phyloP scores from a whole-genome alignment of 2,888 invertebrate genomes.

The Gibbula magus region DNA sequence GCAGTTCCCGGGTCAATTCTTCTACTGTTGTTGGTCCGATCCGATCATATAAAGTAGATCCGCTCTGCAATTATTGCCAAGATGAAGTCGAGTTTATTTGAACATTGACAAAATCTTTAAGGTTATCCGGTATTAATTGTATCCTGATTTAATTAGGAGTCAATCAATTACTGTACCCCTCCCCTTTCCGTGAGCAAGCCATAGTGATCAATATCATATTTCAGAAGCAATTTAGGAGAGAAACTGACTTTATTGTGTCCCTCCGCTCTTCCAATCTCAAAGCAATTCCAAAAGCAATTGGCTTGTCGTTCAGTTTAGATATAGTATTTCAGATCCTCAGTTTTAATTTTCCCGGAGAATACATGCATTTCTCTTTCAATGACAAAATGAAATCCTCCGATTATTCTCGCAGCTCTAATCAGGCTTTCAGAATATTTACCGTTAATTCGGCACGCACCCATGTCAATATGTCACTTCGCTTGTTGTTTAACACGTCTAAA shows the following conservation, averaged over 20 bases:
- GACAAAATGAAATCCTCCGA: too few species aligned
- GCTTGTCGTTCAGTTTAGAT: conserved; percentile 12
- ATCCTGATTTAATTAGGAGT: conserved; percentile 13
- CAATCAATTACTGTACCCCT: conserved; percentile 15
- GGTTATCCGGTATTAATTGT: conserved; percentile 18
- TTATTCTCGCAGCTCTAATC: too few species aligned
- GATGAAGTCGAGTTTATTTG: conserved; percentile 16
- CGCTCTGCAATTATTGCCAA: conserved; percentile 16
- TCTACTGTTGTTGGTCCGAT: not conserved
- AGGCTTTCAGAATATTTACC: too few species aligned
- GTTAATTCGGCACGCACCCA: too few species aligned
- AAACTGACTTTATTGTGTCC: not conserved
- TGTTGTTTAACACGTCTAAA: too few species aligned
- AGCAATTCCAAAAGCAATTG: conserved; percentile 21
- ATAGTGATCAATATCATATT: conserved; percentile 14
- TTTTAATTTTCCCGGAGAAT: too few species aligned
- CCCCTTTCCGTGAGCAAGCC: conserved; percentile 8
- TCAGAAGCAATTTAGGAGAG: conserved; percentile 18
- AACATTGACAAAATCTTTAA: conserved; percentile 18
- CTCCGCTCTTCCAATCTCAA: not conserved
- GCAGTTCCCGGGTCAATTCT: conserved; percentile 17
- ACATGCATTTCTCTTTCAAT: too few species aligned
- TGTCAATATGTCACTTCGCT: too few species aligned
- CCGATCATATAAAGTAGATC: conserved; percentile 21
- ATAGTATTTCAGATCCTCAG: conserved; percentile 5